Percentiles rank a stretch among this genome's conserved stretches.
phyloP scores from a whole-genome alignment of 2,888 invertebrate genomes.

The Hypsopygia costalis region DNA sequence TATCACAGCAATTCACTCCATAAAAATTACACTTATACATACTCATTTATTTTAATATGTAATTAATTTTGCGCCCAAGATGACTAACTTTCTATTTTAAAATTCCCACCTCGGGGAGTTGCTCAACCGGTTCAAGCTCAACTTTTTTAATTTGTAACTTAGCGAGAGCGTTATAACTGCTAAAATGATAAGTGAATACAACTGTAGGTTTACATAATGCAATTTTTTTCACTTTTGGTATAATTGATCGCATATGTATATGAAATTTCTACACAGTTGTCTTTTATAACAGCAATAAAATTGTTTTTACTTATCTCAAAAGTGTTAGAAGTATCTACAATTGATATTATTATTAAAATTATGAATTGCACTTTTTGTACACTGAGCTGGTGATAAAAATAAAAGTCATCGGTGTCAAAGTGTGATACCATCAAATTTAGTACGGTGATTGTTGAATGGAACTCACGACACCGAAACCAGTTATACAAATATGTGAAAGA shows the following conservation, averaged over 20 bases:
- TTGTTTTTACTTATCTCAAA: constrained; percentile 16
- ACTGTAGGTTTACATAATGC: constrained; percentile 47
- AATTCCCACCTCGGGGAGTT: constrained; percentile 35
- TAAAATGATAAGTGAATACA: constrained; percentile 33
- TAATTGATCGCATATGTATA: not conserved
- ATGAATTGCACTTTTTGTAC: constrained; percentile 12
- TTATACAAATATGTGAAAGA: constrained; percentile 29
- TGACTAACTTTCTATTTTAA: constrained; percentile 61
- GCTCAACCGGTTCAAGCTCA: constrained; percentile 34
- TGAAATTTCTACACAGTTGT: not conserved
- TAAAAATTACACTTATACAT: constrained; percentile 3
- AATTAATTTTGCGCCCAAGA: constrained; percentile 24
- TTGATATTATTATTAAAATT: constrained; percentile 13
- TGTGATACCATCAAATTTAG: constrained; percentile 6
- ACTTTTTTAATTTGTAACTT: constrained; percentile 49
- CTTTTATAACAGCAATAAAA: not conserved
- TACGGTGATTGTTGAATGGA: constrained; percentile 18
- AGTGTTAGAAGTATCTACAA: constrained; percentile 21
- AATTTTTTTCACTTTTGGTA: not conserved
- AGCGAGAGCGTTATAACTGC: constrained; percentile 44
- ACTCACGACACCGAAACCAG: constrained; percentile 27
- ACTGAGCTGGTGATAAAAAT: not conserved
- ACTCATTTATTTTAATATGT: constrained; percentile 13
- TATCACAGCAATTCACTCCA: constrained; percentile 11
- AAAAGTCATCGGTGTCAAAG: not conserved